phyloP scores from a whole-genome alignment of 1,140 invertebrate genomes.

The Bombus affinis region DNA sequence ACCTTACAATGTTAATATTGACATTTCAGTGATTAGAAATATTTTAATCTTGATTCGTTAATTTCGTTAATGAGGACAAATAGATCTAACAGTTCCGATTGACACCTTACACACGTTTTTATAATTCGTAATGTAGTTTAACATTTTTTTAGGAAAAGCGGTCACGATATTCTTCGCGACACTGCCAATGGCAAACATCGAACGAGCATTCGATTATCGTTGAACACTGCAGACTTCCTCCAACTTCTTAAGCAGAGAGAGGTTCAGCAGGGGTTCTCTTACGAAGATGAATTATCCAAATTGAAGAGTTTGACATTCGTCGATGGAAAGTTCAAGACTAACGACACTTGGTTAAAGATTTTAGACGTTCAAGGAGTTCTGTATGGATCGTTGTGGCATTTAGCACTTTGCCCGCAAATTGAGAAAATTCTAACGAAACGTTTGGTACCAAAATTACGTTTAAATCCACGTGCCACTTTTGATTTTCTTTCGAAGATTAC shows the following conservation, averaged over 20 bases:
- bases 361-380: slow-evolving; percentile 51
- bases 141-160: neutral
- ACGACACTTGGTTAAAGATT: slow-evolving; percentile 40
- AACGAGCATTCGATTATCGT: neutral
- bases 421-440: slow-evolving; percentile 43
- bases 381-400: slow-evolving; percentile 54
- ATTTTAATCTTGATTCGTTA: too few relatives aligned
- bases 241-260: slow-evolving; percentile 31
- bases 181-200: too few relatives aligned
- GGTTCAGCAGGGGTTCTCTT: neutral
- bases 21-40: too few relatives aligned
- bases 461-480: slow-evolving; percentile 27
- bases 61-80: too few relatives aligned
- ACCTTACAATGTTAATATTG: too few relatives aligned
- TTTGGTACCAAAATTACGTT: slow-evolving; percentile 25
- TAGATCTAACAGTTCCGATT: too few relatives aligned
- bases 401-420: slow-evolving; percentile 51
- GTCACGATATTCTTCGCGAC: neutral
- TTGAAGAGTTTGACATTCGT: slow-evolving; percentile 46
- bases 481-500: slow-evolving; percentile 36
- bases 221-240: slow-evolving; percentile 5
- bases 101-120: too few relatives aligned
- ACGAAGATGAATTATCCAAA: slow-evolving; percentile 23
- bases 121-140: too few relatives aligned
- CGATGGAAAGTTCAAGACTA: slow-evolving; percentile 41